Conservation (phyloP, 2,797 vertebrate species). For the Bradypodion pumilum region DNA sequence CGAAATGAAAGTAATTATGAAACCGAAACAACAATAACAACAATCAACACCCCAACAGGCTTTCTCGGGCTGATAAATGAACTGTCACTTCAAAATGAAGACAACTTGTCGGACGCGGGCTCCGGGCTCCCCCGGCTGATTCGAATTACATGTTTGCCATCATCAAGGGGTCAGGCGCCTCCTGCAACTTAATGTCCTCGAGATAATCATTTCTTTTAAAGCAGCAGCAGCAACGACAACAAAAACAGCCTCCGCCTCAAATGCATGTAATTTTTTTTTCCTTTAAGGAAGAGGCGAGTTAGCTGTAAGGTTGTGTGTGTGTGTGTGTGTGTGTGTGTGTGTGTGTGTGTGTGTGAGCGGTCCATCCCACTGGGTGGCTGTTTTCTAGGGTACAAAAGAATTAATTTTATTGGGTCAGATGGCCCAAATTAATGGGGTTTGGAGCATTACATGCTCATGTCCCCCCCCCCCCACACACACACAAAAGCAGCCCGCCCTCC, state of each 20-base stretch:
- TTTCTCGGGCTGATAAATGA: conserved; percentile 55
- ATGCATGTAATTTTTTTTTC: conserved; percentile 28
- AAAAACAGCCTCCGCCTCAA: conserved; percentile 19
- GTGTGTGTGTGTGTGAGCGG: too few species aligned
- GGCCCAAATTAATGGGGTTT: background rate
- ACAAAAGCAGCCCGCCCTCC: background rate
- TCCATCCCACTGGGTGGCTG: background rate
- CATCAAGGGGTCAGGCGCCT: conserved; percentile 42
- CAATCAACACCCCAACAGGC: conserved; percentile 49
- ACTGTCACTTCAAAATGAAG: conserved; percentile 43
- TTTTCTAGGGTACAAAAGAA: background rate
- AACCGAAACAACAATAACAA: background rate
- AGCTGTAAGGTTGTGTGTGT: too few species aligned
- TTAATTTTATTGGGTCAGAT: background rate
- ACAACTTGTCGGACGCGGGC: conserved; percentile 51
- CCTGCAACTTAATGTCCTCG: conserved; percentile 2
- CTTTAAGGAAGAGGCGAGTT: background rate
- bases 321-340: too few species aligned
- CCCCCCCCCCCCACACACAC: too few species aligned
- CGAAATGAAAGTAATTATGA: conserved; percentile 57
- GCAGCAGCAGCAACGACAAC: background rate
- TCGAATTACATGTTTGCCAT: conserved; percentile 56
- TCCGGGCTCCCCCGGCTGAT: conserved; percentile 55
- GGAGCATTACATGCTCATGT: background rate
- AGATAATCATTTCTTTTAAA: background rate